Evolutionary conservation across 2,888 invertebrate species (phyloP).

Genomic region (Himalopsyche anomala): DNA sequence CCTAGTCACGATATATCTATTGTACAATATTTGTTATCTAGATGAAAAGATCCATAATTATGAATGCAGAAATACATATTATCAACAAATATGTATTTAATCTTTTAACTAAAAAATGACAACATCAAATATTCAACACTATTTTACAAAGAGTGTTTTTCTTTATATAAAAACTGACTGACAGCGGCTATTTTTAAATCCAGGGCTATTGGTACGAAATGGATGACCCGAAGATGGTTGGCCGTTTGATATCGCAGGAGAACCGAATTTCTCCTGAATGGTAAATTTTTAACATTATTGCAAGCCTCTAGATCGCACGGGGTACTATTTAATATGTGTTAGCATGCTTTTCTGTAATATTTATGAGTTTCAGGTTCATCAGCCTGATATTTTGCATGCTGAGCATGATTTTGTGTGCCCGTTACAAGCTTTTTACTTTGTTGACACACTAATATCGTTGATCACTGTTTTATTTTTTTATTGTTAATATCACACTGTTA

Average conservation of each 20-base stretch:
- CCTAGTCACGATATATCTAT: too few relatives aligned
- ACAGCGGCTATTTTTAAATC: constrained; percentile 54
- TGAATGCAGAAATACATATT: too few relatives aligned
- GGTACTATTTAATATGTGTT: constrained; percentile 32
- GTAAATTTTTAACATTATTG: constrained; percentile 67
- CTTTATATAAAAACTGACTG: not conserved
- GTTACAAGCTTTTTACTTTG: not conserved
- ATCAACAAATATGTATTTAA: too few relatives aligned
- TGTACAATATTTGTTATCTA: too few relatives aligned
- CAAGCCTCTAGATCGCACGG: constrained; percentile 61
- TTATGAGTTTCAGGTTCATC: not conserved
- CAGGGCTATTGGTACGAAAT: constrained; percentile 80
- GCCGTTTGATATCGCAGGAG: constrained; percentile 79
- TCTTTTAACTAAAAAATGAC: not conserved
- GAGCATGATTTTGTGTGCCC: constrained; percentile 33
- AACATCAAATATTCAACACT: too few relatives aligned
- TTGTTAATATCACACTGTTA: too few relatives aligned
- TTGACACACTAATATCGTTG: too few relatives aligned
- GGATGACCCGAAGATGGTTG: constrained; percentile 77
- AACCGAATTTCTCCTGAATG: constrained; percentile 75
- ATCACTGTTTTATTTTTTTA: too few relatives aligned
- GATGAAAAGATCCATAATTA: too few relatives aligned
- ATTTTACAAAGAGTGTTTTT: too few relatives aligned
- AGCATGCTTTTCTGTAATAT: not conserved
- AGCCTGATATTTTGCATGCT: not conserved